Evolutionary conservation across 1,140 invertebrate genomes (phyloP), one percentile per base, ranked within the genome.

Genomic region (Diuraphis noxia): DNA sequence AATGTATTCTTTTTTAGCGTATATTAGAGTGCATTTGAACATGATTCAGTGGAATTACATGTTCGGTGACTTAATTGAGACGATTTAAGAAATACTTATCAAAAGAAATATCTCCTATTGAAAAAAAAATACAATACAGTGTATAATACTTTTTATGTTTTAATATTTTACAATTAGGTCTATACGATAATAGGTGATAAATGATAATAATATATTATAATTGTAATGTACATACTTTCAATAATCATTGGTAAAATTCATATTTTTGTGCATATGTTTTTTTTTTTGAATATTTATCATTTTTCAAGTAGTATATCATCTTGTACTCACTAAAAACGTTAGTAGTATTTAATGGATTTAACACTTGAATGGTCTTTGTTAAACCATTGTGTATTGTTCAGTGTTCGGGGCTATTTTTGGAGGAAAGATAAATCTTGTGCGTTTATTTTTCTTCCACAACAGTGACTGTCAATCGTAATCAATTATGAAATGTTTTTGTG

Each of bases 381-480:
- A 30, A 43, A 43, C 81, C 56, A 13, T 72, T 6, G 4, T n/a
- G 25, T 84, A 86, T 86, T 87, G 85, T 87, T 40, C 49, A 8
- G 49, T 21, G 36, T 87, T 72, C 40, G 38, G 7, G 8, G 8
- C 43, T 86, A 86, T 49, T 86, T 49, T 87, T 52, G 36, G 21
- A 49, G 46, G 36, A 87, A 41, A 13, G 85, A 56, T 87, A 87
- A 87, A 87, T 56, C 85, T 49, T 56, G 23, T 30, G 43, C 43
- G 41, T 86, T 46, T 87, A 56, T 56, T 56, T 56, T 87, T 43
- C 85, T 87, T 52, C 49, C 46, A 46, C 30, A 41, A 85, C 43
- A n/a, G 46, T 9, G 84, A 86, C 84, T 89, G 56, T 89, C 88
- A 77, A 72, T 89, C 52, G 52, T 89, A 46, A 89, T 89, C 88